Base-by-base conservation (phyloP, 2,888 invertebrate species). In the Patella depressa region DNA sequence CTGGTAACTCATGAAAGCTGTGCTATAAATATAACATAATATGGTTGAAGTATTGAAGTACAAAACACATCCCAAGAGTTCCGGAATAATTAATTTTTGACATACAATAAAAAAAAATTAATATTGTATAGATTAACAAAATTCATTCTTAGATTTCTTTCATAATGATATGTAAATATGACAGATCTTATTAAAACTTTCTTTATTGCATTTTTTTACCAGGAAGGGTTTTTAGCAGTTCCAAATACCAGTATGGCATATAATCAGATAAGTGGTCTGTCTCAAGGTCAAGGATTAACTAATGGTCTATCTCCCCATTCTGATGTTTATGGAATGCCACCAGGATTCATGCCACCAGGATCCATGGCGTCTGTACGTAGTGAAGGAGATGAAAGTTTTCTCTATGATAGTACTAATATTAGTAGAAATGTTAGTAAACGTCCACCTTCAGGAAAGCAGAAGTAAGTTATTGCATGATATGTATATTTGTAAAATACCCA, bases 281-380 rank as follows among this genome's bases (percentile, higher is more conserved):
- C 73, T 15, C 24, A 14, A 53, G 29, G 29, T 15, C 24, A 14
- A 53, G 29, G 29, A 29, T 71, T 71, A 19, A 71, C 29, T 15
- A 53, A 24, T 54, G 54, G 55, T 14, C n/a, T 72, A 15, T 54
- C 14, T 53, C 72, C 72, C 17, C 72, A 72, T 24, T 29, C n/a
- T 17, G 45, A 53, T 72, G 72, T n/a, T 72, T 19, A n/a, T 11
- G 53, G 59, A 17, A 53, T 34, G 12, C 34, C n/a, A n/a, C n/a
- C n/a, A n/a, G n/a, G n/a, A n/a, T n/a, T n/a, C n/a, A n/a, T n/a
- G n/a, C n/a, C n/a, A n/a, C n/a, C 72, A 14, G 81, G 81, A 12
- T 83, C 82, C 14, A 77, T 81, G 75, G 72, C 74, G 34, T 83
- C 82, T 34, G 54, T 83, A 15, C 73, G 78, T 3, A 74, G 74